A percentile compares a stretch with the other conserved stretches of the same genome.
phyloP scores from a whole-genome alignment of 1,140 invertebrate genomes.

The Drosophila rhopaloa region DNA sequence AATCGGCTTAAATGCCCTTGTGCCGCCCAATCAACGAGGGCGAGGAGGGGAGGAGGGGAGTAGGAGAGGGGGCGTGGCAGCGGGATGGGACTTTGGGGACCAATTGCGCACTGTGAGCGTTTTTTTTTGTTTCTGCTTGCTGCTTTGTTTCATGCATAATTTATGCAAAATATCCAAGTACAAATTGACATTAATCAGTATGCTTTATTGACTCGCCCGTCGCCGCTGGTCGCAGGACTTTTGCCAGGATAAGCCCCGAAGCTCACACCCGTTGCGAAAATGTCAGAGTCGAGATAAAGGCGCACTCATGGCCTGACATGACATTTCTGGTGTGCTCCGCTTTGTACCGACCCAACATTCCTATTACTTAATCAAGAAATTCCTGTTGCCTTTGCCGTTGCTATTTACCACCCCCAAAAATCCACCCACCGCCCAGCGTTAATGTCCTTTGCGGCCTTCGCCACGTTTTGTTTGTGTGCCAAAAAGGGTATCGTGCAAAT shows the following conservation, averaged over 20 bases:
- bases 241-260: conserved; percentile 3
- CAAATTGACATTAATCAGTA: conserved; percentile 73
- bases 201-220: conserved; percentile 61
- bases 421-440: conserved; percentile 23
- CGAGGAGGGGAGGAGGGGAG: not conserved
- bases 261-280: conserved; percentile 7
- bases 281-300: conserved; percentile 27
- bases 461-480: conserved; percentile 32
- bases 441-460: conserved; percentile 55
- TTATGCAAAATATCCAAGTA: conserved; percentile 63
- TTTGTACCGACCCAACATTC: conserved; percentile 51
- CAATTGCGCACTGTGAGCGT: conserved; percentile 28
- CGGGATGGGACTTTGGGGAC: conserved; percentile 24
- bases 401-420: not conserved
- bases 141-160: conserved; percentile 67
- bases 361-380: conserved; percentile 80
- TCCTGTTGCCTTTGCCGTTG: conserved; percentile 47
- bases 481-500: not conserved
- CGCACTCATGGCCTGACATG: conserved; percentile 41
- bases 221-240: conserved; percentile 1
- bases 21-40: not conserved
- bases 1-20: conserved; percentile 63
- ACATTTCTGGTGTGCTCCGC: conserved; percentile 37
- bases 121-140: conserved; percentile 5
- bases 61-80: conserved; percentile 1